phyloP scores from a whole-genome alignment of 1,140 invertebrate genomes.

The Brachionus asplanchnoidis region DNA sequence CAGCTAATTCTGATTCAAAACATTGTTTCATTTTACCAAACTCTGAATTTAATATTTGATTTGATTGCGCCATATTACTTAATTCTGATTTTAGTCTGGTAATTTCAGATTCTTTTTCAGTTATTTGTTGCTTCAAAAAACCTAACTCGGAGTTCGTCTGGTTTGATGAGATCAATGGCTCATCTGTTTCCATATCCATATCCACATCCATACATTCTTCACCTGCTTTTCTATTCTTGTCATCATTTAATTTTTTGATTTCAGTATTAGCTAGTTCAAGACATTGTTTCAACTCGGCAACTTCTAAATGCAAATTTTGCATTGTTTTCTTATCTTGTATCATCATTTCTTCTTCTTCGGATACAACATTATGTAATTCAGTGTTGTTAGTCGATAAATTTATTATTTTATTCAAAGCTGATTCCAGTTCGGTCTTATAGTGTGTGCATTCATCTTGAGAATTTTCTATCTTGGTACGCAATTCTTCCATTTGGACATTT shows the following conservation, averaged over 20 bases:
- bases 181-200: neutral
- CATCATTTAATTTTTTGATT: neutral
- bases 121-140: neutral
- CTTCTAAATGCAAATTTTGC: neutral
- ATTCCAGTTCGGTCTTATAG: neutral
- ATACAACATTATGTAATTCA: neutral
- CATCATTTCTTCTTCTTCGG: neutral
- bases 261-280: neutral
- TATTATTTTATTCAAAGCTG: conserved; percentile 20
- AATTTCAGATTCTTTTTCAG: neutral
- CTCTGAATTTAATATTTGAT: neutral
- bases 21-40: neutral
- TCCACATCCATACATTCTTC: neutral
- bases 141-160: neutral
- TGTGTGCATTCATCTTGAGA: neutral
- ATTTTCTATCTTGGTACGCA: neutral
- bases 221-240: neutral
- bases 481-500: neutral
- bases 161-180: neutral
- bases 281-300: neutral
- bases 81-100: neutral
- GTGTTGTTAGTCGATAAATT: neutral
- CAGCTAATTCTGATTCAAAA: neutral
- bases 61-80: neutral
- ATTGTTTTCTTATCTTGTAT: neutral